phyloP scores from a whole-genome alignment of 2,797 vertebrate genomes.

The Tragelaphus eurycerus region DNA sequence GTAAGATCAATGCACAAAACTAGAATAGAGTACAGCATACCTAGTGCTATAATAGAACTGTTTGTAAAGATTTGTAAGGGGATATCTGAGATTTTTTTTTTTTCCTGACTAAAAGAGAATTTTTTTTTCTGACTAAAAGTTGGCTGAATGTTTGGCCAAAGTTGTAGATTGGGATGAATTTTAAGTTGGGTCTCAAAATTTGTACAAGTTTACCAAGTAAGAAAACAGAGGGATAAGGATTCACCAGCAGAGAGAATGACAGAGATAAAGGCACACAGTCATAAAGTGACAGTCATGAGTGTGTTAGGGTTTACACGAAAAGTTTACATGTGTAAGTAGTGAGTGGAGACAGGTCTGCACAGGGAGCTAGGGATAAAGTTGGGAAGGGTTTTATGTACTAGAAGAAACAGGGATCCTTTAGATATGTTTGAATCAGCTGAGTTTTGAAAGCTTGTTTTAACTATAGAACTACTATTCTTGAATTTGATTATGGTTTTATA shows the following conservation, averaged over 20 bases:
- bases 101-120: neutral
- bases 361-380: neutral
- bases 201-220: neutral
- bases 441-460: neutral
- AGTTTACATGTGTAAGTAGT: neutral
- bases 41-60: rapidly evolving
- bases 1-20: neutral
- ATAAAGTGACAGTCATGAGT: neutral
- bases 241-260: neutral
- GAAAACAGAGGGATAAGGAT: neutral
- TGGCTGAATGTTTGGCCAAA: neutral
- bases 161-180: neutral
- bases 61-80: neutral
- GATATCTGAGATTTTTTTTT: neutral
- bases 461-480: neutral
- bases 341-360: neutral
- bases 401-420: neutral
- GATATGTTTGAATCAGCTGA: neutral
- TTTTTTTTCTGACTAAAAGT: neutral
- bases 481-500: neutral
- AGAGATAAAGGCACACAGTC: neutral
- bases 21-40: neutral
- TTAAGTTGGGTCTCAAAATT: neutral
- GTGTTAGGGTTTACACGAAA: neutral
- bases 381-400: neutral